phyloP scores from a whole-genome alignment of 2,113 vertebrate genomes.

The Pomatorhinus ruficollis region DNA sequence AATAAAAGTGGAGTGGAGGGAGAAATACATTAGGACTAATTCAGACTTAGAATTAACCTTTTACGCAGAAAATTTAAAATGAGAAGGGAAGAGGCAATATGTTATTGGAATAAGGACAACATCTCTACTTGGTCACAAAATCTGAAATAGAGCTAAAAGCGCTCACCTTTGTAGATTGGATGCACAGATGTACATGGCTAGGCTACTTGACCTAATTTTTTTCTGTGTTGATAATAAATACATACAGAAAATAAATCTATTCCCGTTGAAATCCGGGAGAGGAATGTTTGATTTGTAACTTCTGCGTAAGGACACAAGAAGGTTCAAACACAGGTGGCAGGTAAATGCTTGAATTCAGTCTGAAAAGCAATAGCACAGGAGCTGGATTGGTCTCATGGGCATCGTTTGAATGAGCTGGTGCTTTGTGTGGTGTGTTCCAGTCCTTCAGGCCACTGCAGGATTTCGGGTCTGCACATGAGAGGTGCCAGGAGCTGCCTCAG shows the following conservation, averaged over 20 bases:
- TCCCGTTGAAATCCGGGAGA: neutral
- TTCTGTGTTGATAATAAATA: neutral
- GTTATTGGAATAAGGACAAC: neutral
- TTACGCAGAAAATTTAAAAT: neutral
- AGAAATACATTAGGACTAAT: neutral
- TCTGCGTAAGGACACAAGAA: fast-evolving
- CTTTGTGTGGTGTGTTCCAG: fast-evolving
- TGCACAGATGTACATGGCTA: neutral
- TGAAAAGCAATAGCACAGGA: neutral
- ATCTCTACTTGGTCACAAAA: neutral
- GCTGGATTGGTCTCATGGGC: fast-evolving
- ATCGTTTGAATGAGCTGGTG: neutral
- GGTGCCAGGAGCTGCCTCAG: neutral
- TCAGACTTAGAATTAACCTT: neutral
- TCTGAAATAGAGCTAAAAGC: neutral
- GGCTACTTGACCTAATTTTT: neutral
- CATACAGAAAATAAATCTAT: neutral
- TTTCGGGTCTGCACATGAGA: fast-evolving
- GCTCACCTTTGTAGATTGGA: fast-evolving
- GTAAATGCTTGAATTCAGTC: neutral
- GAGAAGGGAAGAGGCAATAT: neutral
- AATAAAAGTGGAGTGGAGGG: neutral
- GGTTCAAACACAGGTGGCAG: neutral
- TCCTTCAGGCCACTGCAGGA: too few relatives aligned
- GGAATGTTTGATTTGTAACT: neutral